Conservation (phyloP, 2,797 vertebrate genomes). For the Clarias platycephalus region DNA sequence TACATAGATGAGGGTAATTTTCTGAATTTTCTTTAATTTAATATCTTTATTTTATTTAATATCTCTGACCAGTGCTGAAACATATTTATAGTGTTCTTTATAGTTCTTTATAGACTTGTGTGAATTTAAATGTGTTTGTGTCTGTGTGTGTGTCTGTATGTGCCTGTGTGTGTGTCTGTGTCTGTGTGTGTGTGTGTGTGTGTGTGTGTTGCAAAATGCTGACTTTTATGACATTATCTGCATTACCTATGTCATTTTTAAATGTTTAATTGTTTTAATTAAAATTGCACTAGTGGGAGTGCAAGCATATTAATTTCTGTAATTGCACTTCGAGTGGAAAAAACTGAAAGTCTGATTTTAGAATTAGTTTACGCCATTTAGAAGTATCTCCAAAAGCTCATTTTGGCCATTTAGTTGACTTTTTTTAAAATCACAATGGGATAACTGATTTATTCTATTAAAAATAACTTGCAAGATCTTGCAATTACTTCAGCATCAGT, state of each 20-base stretch:
- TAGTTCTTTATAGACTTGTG: background rate
- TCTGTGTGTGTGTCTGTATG: background rate
- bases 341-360: background rate
- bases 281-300: background rate
- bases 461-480: background rate
- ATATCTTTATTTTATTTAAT: background rate
- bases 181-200: conserved; percentile 19
- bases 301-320: background rate
- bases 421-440: no score
- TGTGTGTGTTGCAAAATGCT: conserved; percentile 2
- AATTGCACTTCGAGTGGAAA: background rate
- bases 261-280: background rate
- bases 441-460: background rate
- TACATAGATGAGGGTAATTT: background rate
- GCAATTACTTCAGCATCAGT: background rate
- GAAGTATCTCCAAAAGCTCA: background rate
- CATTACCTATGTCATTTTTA: background rate
- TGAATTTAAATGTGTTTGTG: background rate
- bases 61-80: background rate
- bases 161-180: conserved; percentile 6
- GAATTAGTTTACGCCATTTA: background rate
- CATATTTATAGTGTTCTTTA: background rate
- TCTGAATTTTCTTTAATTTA: background rate
- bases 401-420: background rate
- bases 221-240: background rate